Percentiles rank a stretch among this genome's conserved stretches.
Evolutionary conservation across 2,888 invertebrate genomes (phyloP).

Genomic region (Phalera bucephala): DNA sequence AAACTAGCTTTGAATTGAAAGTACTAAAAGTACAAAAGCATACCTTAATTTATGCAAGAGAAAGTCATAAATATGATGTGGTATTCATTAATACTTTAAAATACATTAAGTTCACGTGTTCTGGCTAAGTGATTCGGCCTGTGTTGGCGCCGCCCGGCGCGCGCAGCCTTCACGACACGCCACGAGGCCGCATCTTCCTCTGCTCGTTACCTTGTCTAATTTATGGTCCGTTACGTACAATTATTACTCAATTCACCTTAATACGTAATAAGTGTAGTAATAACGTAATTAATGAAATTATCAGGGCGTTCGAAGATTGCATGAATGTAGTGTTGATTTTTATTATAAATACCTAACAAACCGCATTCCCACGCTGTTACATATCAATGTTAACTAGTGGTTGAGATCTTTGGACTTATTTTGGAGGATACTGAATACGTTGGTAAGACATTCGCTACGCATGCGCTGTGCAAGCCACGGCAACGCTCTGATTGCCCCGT

Average conservation of each 20-base stretch:
- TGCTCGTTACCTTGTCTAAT: slow-evolving; percentile 49
- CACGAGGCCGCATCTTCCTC: slow-evolving; percentile 67
- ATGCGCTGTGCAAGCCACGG: slow-evolving; percentile 33
- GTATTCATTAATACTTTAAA: slow-evolving; percentile 33
- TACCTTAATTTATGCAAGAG: slow-evolving; percentile 8
- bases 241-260: slow-evolving; percentile 14
- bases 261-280: slow-evolving; percentile 15
- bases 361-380: slow-evolving; percentile 22
- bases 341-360: slow-evolving; percentile 3
- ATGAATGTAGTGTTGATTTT: slow-evolving; percentile 2
- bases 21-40: background rate
- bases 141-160: slow-evolving; percentile 26
- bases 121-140: slow-evolving; percentile 39
- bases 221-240: slow-evolving; percentile 33
- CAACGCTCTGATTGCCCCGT: slow-evolving; percentile 49
- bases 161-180: slow-evolving; percentile 47
- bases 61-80: slow-evolving; percentile 32
- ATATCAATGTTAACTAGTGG: no score
- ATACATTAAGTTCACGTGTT: slow-evolving; percentile 45
- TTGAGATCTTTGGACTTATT: slow-evolving; percentile 18
- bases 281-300: slow-evolving; percentile 21
- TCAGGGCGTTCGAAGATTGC: slow-evolving; percentile 16
- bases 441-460: slow-evolving; percentile 36
- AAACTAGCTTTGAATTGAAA: no score
- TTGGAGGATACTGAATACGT: slow-evolving; percentile 22